Evolutionary conservation across 2,888 invertebrate genomes (phyloP).

Genomic region (Escarpia spicata): DNA sequence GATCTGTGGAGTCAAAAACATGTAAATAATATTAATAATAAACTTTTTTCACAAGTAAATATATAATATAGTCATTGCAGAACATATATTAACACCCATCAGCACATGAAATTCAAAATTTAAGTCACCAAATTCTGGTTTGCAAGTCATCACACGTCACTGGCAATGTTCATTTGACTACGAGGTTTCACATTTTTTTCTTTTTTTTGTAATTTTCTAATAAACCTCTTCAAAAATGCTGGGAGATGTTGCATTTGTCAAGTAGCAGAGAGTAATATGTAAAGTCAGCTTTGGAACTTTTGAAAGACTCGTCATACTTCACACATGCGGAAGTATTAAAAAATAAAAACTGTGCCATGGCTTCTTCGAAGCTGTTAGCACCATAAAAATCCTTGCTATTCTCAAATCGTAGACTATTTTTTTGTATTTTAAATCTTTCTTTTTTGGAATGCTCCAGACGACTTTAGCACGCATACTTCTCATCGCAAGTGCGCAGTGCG

Average conservation of each 20-base stretch:
- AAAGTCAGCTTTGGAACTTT: conserved; percentile 40
- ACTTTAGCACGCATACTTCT: not conserved
- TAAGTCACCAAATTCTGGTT: conserved; percentile 31
- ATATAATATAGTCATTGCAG: conserved; percentile 24
- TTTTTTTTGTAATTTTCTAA: conserved; percentile 31
- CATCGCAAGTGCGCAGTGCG: not conserved
- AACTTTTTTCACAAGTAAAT: conserved; percentile 19
- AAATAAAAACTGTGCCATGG: conserved; percentile 38
- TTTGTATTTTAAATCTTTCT: not conserved
- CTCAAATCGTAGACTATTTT: not conserved
- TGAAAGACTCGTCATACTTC: conserved; percentile 36
- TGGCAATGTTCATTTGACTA: conserved; percentile 38
- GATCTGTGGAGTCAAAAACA: conserved; percentile 21
- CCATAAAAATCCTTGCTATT: conserved; percentile 35
- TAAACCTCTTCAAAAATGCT: conserved; percentile 35
- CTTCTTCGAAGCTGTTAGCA: conserved; percentile 41
- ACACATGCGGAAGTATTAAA: conserved; percentile 35
- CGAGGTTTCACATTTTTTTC: conserved; percentile 22
- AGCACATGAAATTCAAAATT: conserved; percentile 24
- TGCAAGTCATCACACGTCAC: conserved; percentile 37
- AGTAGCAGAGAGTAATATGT: conserved; percentile 35
- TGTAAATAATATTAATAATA: conserved; percentile 21
- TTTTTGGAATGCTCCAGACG: conserved; percentile 16
- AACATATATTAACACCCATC: conserved; percentile 22
- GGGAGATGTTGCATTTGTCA: conserved; percentile 36